Conservation (phyloP, 30 jellyfish, hydroid and myxozoan genomes). For the Aurelia aurita region DNA sequence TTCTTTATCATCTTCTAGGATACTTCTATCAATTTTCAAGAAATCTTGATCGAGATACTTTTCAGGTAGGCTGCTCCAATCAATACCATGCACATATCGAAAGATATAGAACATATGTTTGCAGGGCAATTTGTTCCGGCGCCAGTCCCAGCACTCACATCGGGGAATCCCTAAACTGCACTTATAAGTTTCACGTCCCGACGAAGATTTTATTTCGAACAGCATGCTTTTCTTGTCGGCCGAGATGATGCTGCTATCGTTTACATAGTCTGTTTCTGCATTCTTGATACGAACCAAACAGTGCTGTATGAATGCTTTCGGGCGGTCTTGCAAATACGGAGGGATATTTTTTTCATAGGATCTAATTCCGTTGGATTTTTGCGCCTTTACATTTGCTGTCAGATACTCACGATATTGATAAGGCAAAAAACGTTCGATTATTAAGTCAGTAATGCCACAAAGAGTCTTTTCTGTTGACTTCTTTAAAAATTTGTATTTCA, state of each 20-base stretch:
- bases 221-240: conserved; percentile 10
- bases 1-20: no score
- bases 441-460: conserved; percentile 11
- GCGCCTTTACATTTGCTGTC: conserved; percentile 36
- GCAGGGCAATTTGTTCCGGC: conserved; percentile 16
- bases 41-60: no score
- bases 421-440: conserved; percentile 24
- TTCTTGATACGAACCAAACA: conserved; percentile 17
- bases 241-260: conserved; percentile 14
- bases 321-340: conserved; percentile 7
- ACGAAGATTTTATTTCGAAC: conserved; percentile 11
- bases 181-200: conserved; percentile 16
- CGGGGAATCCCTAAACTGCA: conserved; percentile 16
- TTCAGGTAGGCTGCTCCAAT: no score
- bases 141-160: conserved; percentile 27
- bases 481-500: conserved; percentile 28
- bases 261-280: conserved; percentile 1
- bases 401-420: conserved; percentile 26
- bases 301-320: conserved; percentile 35
- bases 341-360: conserved; percentile 15
- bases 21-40: no score
- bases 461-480: conserved; percentile 32
- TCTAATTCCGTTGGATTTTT: conserved; percentile 14
- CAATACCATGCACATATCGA: no score
- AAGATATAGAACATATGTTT: not conserved